These are phyloP conservation scores for Cabera pusaria DNA, from an alignment of 2,888 invertebrate genomes.

Conservation along the genomic window DNA sequence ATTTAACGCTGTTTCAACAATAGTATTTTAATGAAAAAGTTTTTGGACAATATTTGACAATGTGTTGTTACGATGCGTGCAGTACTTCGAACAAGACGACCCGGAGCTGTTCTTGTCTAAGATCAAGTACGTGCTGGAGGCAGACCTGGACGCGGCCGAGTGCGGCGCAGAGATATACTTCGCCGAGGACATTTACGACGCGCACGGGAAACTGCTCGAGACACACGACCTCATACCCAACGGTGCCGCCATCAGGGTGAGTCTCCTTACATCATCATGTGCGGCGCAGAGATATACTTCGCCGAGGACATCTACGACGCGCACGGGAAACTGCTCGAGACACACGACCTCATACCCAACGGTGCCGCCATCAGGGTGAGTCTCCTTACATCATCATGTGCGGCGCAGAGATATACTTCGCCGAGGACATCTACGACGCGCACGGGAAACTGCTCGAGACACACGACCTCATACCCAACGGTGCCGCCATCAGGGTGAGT, in stretches of 20 bases:
- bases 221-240: constrained; percentile 93
- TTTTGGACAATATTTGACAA: too few relatives aligned
- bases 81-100: constrained; percentile 98
- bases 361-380: constrained; percentile 86
- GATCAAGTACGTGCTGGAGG: constrained; percentile 95
- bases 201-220: constrained; percentile 88
- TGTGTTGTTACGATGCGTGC: too few relatives aligned
- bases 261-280: too few relatives aligned
- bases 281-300: constrained; percentile 91
- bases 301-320: constrained; percentile 94
- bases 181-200: constrained; percentile 94
- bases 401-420: constrained; percentile 92
- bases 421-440: constrained; percentile 94
- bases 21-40: too few relatives aligned
- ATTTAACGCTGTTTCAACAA: too few relatives aligned
- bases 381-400: too few relatives aligned
- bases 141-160: constrained; percentile 90
- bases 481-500: constrained; percentile 84
- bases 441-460: constrained; percentile 90
- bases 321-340: constrained; percentile 89
- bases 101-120: constrained; percentile 96
- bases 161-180: constrained; percentile 91
- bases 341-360: constrained; percentile 92
- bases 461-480: constrained; percentile 93
- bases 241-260: constrained; percentile 86